Evolutionary conservation across 2,888 invertebrate species (phyloP).

Genomic region (Netelia inedita): DNA sequence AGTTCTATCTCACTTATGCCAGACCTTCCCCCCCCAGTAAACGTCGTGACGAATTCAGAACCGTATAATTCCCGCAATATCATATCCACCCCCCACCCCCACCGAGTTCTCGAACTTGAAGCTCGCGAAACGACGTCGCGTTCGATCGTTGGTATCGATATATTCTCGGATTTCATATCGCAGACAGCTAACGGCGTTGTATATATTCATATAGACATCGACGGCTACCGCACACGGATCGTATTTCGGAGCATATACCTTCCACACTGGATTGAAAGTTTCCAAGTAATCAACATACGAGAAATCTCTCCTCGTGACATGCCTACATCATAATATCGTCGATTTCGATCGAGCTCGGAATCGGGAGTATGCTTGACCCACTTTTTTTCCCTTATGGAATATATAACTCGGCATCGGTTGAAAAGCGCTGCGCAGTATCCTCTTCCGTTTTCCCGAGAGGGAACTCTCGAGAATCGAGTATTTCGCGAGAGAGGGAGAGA

Average conservation of each 20-base stretch:
- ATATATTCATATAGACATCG: neutral
- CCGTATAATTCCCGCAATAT: constrained; percentile 1
- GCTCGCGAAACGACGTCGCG: neutral
- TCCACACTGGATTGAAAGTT: constrained; percentile 28
- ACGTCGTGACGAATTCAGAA: neutral
- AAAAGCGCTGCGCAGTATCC: constrained; percentile 32
- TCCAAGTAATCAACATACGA: constrained; percentile 36
- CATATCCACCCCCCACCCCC: neutral
- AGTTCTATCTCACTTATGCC: no score
- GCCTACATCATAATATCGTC: constrained; percentile 13
- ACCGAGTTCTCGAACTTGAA: constrained; percentile 3
- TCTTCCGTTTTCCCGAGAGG: constrained; percentile 33
- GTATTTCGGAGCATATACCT: constrained; percentile 7
- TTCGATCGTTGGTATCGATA: constrained; percentile 17
- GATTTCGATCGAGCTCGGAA: constrained; percentile 11
- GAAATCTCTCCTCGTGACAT: constrained; percentile 8
- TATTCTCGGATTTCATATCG: constrained; percentile 23
- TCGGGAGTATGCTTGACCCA: constrained; percentile 27
- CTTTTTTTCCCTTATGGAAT: constrained; percentile 19
- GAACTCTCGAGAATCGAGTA: constrained; percentile 48
- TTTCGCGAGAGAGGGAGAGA: neutral
- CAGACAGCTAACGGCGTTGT: neutral
- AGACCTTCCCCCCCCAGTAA: no score
- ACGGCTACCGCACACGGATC: neutral
- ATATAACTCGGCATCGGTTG: constrained; percentile 11